A percentile compares a stretch with the other conserved stretches of the same genome.
These are phyloP conservation scores for Grammomys surdaster DNA, from an alignment of 2,113 vertebrate species.

Conservation along the genomic window DNA sequence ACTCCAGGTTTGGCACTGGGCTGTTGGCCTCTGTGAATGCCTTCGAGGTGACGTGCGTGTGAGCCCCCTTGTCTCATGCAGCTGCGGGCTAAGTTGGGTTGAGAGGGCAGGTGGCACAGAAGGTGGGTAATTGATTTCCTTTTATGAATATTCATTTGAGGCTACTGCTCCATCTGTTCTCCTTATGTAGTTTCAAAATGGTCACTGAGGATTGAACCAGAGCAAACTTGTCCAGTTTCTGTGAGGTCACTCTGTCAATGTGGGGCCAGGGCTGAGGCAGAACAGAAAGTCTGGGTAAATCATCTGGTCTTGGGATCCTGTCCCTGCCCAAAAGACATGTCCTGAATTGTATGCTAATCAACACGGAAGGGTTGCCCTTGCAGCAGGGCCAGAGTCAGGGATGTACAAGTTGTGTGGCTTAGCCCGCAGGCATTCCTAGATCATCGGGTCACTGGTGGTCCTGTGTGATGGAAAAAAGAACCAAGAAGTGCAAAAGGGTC, in stretches of 20 bases:
- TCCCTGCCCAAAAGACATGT: conserved; percentile 63
- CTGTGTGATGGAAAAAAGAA: conserved; percentile 67
- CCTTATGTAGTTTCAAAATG: conserved; percentile 43
- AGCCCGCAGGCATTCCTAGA: conserved; percentile 38
- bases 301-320: conserved; percentile 59
- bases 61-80: neutral
- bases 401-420: neutral
- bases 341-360: conserved; percentile 73
- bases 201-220: neutral
- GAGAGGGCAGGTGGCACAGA: conserved; percentile 71
- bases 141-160: conserved; percentile 70
- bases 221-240: conserved; percentile 23
- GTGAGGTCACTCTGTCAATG: conserved; percentile 29
- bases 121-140: conserved; percentile 76
- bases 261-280: neutral
- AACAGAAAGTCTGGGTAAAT: conserved; percentile 47
- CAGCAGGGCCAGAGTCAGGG: conserved; percentile 37
- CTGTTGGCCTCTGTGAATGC: neutral
- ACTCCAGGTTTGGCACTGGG: conserved; percentile 17
- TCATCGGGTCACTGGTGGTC: neutral
- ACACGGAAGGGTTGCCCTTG: conserved; percentile 64
- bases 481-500: conserved; percentile 66
- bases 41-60: neutral
- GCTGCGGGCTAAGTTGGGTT: conserved; percentile 53
- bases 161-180: conserved; percentile 62